phyloP scores from a whole-genome alignment of 2,113 vertebrate genomes.

The Xenopus borealis region DNA sequence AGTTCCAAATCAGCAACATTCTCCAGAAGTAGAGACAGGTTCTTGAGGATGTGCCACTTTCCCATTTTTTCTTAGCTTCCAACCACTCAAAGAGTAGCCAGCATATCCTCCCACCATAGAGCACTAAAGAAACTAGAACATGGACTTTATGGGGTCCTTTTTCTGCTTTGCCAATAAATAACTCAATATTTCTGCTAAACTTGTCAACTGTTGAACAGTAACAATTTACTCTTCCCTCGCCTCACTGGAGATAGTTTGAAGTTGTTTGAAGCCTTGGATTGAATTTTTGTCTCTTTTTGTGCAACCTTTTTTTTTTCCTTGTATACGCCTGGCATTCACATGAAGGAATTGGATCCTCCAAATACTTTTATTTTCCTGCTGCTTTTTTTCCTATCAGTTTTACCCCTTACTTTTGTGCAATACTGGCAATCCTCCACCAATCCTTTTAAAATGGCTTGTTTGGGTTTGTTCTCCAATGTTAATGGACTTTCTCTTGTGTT shows the following conservation, averaged over 20 bases:
- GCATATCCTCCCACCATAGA: not conserved
- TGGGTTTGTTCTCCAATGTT: conserved; percentile 44
- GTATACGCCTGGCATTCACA: conserved; percentile 43
- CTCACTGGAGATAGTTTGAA: conserved; percentile 2
- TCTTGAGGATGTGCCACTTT: not conserved
- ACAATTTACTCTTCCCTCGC: conserved; percentile 49
- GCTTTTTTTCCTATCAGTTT: conserved; percentile 51
- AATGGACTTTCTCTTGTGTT: conserved; percentile 31
- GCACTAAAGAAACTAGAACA: not conserved
- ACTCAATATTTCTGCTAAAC: conserved; percentile 20
- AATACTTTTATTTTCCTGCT: conserved; percentile 37
- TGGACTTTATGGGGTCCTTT: not conserved
- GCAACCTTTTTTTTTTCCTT: conserved; percentile 39
- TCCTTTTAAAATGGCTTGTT: conserved; percentile 37
- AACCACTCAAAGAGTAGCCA: not conserved
- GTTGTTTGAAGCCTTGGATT: not conserved
- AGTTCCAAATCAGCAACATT: not conserved
- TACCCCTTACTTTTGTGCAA: conserved; percentile 31
- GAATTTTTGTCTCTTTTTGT: conserved; percentile 12
- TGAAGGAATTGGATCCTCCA: conserved; percentile 48
- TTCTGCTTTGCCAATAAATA: conserved; percentile 11
- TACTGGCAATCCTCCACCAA: conserved; percentile 38
- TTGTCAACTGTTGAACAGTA: conserved; percentile 15
- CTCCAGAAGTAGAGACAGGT: not conserved
- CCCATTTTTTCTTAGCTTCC: not conserved